Conservation (phyloP, 1,140 invertebrate genomes). For the Pararge aegeria region DNA sequence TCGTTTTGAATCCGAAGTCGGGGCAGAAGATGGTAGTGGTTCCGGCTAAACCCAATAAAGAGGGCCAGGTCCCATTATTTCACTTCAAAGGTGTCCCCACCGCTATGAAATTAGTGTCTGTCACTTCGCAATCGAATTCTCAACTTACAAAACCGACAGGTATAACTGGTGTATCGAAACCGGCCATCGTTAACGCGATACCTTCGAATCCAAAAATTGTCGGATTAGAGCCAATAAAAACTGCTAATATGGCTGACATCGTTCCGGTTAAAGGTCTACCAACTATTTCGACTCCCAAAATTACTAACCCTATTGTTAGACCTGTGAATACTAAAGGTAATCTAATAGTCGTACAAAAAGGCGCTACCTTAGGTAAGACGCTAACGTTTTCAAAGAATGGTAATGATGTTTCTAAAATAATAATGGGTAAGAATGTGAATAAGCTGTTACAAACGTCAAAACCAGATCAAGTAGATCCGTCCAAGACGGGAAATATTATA, state of each 20-base stretch:
- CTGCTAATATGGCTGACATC: slow-evolving; percentile 69
- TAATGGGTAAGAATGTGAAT: slow-evolving; percentile 76
- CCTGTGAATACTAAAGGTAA: slow-evolving; percentile 66
- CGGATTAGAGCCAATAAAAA: slow-evolving; percentile 70
- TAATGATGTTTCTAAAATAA: slow-evolving; percentile 74
- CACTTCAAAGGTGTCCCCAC: slow-evolving; percentile 72
- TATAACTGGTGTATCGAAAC: slow-evolving; percentile 58
- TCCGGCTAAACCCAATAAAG: slow-evolving; percentile 62
- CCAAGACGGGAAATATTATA: slow-evolving; percentile 68
- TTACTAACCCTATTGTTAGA: slow-evolving; percentile 64
- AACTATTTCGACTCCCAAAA: slow-evolving; percentile 57
- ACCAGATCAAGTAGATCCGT: slow-evolving; percentile 54
- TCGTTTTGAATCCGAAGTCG: slow-evolving; percentile 74
- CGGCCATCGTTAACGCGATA: slow-evolving; percentile 45
- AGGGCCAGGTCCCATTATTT: slow-evolving; percentile 63
- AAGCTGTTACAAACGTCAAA: slow-evolving; percentile 69
- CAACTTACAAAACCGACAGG: slow-evolving; percentile 47
- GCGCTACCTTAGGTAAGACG: slow-evolving; percentile 65
- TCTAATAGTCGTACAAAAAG: slow-evolving; percentile 75
- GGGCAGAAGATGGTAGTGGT: slow-evolving; percentile 78
- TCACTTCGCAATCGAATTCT: slow-evolving; percentile 57
- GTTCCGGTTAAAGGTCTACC: slow-evolving; percentile 65
- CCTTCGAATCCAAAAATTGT: slow-evolving; percentile 55
- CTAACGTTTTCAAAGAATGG: slow-evolving; percentile 72
- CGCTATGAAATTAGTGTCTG: slow-evolving; percentile 73